A percentile compares a stretch with the other conserved stretches of the same genome.
These are phyloP conservation scores for Mimas tiliae DNA, from an alignment of 2,888 invertebrate species.

Conservation along the genomic window DNA sequence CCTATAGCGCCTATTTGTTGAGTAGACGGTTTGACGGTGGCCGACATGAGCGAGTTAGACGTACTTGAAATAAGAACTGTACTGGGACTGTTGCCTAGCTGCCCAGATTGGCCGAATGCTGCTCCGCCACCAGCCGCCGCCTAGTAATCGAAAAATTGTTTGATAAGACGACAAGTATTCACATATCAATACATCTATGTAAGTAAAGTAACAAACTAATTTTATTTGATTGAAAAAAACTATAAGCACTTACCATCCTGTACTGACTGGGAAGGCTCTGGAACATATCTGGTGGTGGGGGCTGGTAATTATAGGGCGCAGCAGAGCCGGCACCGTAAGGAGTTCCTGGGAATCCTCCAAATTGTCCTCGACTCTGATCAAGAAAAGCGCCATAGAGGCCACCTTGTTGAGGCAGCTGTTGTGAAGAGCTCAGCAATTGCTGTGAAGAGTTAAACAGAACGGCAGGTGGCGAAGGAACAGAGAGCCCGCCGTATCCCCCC, in stretches of 20 bases:
- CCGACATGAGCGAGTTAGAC: constrained; percentile 95
- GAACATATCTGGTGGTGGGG: constrained; percentile 86
- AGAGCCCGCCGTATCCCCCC: constrained; percentile 90
- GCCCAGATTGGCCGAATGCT: constrained; percentile 92
- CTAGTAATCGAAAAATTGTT: constrained; percentile 37
- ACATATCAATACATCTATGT: background rate
- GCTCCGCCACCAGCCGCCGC: constrained; percentile 86
- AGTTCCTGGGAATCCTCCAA: constrained; percentile 90
- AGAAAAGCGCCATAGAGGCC: constrained; percentile 93
- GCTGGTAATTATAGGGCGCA: constrained; percentile 90
- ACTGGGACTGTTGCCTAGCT: constrained; percentile 91
- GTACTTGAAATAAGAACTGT: constrained; percentile 95
- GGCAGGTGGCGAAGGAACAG: constrained; percentile 94
- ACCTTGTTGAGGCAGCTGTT: constrained; percentile 88
- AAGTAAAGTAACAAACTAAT: constrained; percentile 8
- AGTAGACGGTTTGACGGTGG: constrained; percentile 92
- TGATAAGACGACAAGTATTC: background rate
- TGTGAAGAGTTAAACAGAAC: constrained; percentile 92
- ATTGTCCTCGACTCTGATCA: constrained; percentile 91
- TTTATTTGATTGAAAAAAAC: constrained; percentile 10
- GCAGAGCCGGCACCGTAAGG: constrained; percentile 88
- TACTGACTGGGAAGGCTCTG: constrained; percentile 79
- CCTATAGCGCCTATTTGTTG: constrained; percentile 94
- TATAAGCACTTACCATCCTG: constrained; percentile 67
- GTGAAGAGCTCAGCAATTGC: constrained; percentile 80